Base-by-base conservation (phyloP, 2,113 vertebrate genomes). In the Tylochromis polylepis region DNA sequence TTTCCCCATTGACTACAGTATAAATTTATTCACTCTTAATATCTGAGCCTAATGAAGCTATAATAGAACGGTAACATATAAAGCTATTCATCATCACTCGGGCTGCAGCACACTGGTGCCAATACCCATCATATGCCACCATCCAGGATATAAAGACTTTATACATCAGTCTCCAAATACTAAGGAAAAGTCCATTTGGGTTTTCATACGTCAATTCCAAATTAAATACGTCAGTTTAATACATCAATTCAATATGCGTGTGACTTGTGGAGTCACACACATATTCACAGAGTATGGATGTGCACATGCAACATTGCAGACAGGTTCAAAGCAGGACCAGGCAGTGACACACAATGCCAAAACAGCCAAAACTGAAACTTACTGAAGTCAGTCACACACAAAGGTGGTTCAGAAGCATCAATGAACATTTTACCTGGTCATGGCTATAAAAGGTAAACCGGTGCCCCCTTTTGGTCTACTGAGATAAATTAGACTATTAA, bases 381-480 rank as follows among this genome's bases (percentile, higher is more conserved):
- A 51, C 27, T 77, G 70, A 51, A 49, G 16, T 75, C 43, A 75
- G 4, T 75, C 70, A 51, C 43, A 77, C 24, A 51, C 24, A 51
- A 77, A 75, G 84, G 34, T 55, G 22, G 87, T 75, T 81, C 65
- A 80, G n/a, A 83, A 80, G 81, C 22, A 53, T 81, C 18, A 16
- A 14, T 86, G 12, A 84, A 79, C 15, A 24, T 79, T 91, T 91
- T 22, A 82, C 20, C n/a, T 81, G 27, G 12, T 75, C 2, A 3
- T 51, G 53, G 15, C 49, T 36, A 83, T 84, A 41, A 86, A 85
- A 89, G 77, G 75, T 75, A 82, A 38, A 85, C 59, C 59, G 90
- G 57, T 85, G 92, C 90, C 92, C 87, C 83, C 89, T 92, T 36
- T 94, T 91, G 91, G 84, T 87, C 5, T 67, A 22, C 24, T 70